phyloP scores from a whole-genome alignment of 1,140 invertebrate species.

The Dolichoris vasculosae region DNA sequence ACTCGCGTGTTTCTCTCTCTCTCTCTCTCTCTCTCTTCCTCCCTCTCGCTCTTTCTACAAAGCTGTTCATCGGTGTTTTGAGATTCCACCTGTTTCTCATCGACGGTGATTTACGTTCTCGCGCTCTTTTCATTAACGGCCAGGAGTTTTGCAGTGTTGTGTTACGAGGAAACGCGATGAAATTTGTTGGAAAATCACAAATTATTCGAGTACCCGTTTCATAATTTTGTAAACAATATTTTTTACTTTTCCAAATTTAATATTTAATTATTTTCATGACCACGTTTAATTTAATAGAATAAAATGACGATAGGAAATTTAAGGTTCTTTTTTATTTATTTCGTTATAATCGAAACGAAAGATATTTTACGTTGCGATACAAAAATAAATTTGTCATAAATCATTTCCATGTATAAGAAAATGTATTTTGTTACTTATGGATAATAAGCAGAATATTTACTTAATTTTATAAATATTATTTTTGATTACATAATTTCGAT shows the following conservation, averaged over 20 bases:
- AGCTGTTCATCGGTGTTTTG: conserved; percentile 22
- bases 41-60: background rate
- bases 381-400: background rate
- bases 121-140: background rate
- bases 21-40: background rate
- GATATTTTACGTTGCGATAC: background rate
- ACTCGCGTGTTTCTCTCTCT: background rate
- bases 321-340: no score
- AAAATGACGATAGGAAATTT: no score
- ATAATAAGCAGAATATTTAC: no score
- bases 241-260: no score
- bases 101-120: background rate
- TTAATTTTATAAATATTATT: no score
- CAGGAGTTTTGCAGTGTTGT: background rate
- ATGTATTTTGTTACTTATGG: background rate
- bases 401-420: background rate
- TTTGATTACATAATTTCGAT: no score
- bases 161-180: background rate
- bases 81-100: background rate
- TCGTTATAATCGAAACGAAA: background rate
- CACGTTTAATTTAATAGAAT: no score
- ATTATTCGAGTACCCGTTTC: no score
- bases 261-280: no score
- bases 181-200: background rate
- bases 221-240: no score